Evolutionary conservation across 2,113 vertebrate genomes (phyloP).

Genomic region (Ochotona curzoniae): DNA sequence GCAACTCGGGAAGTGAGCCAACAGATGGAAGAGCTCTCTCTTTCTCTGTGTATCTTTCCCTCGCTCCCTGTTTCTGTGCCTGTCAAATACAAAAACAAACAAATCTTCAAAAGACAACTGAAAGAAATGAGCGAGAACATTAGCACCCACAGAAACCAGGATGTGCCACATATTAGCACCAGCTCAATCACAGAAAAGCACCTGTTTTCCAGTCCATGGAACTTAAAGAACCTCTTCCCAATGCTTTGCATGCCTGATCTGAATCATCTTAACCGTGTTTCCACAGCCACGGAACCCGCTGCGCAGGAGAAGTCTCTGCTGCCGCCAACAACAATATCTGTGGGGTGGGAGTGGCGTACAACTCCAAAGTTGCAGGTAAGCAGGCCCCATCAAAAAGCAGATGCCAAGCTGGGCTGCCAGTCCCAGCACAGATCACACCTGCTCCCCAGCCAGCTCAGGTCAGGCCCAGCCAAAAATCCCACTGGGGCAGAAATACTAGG

Average conservation of each 20-base stretch:
- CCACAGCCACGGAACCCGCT: conserved; percentile 96
- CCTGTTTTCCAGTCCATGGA: not conserved
- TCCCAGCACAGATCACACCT: not conserved
- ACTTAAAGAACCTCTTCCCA: not conserved
- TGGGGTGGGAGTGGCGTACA: conserved; percentile 97
- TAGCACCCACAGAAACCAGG: not conserved
- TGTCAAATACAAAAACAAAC: too few relatives aligned
- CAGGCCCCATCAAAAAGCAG: not conserved
- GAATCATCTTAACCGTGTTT: conserved; percentile 57
- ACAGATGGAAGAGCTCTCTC: too few relatives aligned
- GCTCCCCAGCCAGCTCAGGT: not conserved
- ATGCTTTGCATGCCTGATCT: not conserved
- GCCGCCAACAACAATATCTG: conserved; percentile 99
- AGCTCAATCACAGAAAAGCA: not conserved
- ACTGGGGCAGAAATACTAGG: not conserved
- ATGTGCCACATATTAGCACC: not conserved
- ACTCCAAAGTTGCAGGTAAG: conserved; percentile 97
- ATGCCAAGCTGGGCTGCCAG: not conserved
- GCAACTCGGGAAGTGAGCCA: too few relatives aligned
- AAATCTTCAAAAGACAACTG: too few relatives aligned
- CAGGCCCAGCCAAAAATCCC: not conserved
- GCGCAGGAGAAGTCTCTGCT: conserved; percentile 98
- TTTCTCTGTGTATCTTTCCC: too few relatives aligned
- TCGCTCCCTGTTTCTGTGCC: too few relatives aligned
- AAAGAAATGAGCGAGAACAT: not conserved